Base-by-base conservation (phyloP, 2,888 invertebrate species). In the Mesorhabditis belari region DNA sequence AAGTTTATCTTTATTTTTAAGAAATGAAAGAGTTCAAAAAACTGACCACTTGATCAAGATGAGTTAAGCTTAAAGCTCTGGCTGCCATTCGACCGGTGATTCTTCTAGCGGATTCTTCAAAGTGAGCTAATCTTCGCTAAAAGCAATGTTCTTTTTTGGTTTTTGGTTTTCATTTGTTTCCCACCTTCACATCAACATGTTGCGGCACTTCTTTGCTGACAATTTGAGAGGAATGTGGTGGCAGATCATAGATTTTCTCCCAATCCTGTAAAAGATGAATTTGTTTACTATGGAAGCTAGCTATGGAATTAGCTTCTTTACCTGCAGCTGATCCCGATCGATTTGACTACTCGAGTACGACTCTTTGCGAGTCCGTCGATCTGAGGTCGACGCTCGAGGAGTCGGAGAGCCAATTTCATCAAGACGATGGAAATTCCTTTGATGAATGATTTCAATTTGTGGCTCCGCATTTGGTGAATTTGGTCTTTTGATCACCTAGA, bases 171-270 rank as follows among this genome's bases (percentile, higher is more conserved):
- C n/a, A n/a, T n/a, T n/a, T n/a, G n/a, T n/a, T n/a, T n/a, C n/a
- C n/a, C n/a, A 35, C 44, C 44, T 35, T 35, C 12, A 79, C 76
- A 61, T 79, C 77, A 0, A 79, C 70, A 29, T 75, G 67, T 26
- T 70, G 55, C 9, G 76, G 76, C 53, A 69, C 61, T 26, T 71
- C 71, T 61, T 71, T 73, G 24, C 67, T 65, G 5, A 74, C 74
- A 55, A 80, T 65, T 19, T 76, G 75, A 4, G 80, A 80, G 4
- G 77, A 70, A 60, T 80, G 80, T 12, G 77, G 76, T n/a, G 78
- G 78, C 12, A 79, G 65, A 49, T 77, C 79, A 67, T 79, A 79
- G 61, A 79, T 79, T 62, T 79, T 77, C 65, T 79, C 79, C 78
- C 78, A 78, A 54, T 79, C 78, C n/a, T 69, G 67, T 3, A 67